Conservation (phyloP, 2,888 invertebrate species). For the Harpalus rufipes region DNA sequence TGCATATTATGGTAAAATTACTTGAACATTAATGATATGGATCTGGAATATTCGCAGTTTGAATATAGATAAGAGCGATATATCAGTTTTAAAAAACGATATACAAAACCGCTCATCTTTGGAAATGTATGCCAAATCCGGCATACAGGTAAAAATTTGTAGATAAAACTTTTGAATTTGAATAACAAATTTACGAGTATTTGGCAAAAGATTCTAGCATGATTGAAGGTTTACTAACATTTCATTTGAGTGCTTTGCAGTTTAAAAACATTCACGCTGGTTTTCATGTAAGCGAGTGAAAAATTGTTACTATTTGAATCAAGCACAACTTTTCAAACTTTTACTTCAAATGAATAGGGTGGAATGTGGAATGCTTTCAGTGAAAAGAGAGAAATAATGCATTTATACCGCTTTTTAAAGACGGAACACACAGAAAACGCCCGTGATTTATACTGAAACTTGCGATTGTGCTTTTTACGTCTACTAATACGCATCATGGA, state of each 20-base stretch:
- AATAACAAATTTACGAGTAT: slow-evolving; percentile 32
- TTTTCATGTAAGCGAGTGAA: slow-evolving; percentile 24
- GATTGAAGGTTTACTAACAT: slow-evolving; percentile 21
- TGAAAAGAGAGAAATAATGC: slow-evolving; percentile 4
- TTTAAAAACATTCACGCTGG: slow-evolving; percentile 22
- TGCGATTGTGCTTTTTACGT: not conserved
- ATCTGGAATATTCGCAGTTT: not conserved
- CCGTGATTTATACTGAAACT: not conserved
- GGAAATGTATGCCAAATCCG: not conserved
- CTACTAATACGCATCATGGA: not conserved
- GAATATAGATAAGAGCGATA: not conserved
- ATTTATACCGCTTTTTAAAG: slow-evolving; percentile 7
- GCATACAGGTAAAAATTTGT: slow-evolving; percentile 5
- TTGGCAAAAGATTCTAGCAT: slow-evolving; percentile 21
- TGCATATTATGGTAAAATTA: not conserved
- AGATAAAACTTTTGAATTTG: slow-evolving; percentile 24
- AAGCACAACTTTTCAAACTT: slow-evolving; percentile 39
- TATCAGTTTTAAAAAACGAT: not conserved
- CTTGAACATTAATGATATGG: not conserved
- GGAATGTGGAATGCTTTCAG: slow-evolving; percentile 13
- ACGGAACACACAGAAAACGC: not conserved
- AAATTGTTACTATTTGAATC: slow-evolving; percentile 41
- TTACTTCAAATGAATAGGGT: slow-evolving; percentile 21
- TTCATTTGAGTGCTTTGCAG: slow-evolving; percentile 29
- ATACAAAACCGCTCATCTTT: not conserved